A percentile compares a stretch with the other conserved stretches of the same genome.
Evolutionary conservation across 2,888 invertebrate genomes (phyloP).

Genomic region (Lasioglossum villosulum): DNA sequence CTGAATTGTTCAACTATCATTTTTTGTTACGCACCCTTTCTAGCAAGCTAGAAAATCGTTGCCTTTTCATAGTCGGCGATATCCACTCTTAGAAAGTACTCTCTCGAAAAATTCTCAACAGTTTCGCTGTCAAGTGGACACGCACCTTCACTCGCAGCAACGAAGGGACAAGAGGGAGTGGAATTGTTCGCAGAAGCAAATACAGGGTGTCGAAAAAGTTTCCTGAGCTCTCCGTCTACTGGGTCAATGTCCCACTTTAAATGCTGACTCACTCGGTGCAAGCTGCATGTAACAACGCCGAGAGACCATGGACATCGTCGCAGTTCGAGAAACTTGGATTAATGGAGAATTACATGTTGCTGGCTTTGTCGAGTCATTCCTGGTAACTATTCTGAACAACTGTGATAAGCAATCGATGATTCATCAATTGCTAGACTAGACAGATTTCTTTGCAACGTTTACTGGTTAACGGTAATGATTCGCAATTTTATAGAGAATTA

Average conservation of each 20-base stretch:
- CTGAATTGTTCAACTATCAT: no score
- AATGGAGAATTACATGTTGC: slow-evolving; percentile 12
- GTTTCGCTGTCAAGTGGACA: background rate
- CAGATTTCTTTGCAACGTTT: background rate
- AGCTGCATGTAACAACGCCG: background rate
- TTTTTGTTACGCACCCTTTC: background rate
- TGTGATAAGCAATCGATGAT: background rate
- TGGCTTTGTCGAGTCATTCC: background rate
- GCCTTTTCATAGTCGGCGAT: background rate
- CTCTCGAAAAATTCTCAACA: background rate
- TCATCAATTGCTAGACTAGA: background rate
- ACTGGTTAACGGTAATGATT: background rate
- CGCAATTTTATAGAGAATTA: background rate
- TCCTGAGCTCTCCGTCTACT: background rate
- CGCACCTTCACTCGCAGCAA: background rate
- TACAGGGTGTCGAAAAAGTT: background rate
- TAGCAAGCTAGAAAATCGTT: background rate
- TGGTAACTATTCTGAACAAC: background rate
- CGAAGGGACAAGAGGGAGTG: background rate
- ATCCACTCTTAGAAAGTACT: background rate
- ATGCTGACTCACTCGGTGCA: slow-evolving; percentile 25
- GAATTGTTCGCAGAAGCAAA: background rate
- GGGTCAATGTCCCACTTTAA: slow-evolving; percentile 14
- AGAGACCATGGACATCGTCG: background rate
- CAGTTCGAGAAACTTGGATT: background rate